phyloP scores from a whole-genome alignment of 1,140 invertebrate genomes.

The Cyclina sinensis region DNA sequence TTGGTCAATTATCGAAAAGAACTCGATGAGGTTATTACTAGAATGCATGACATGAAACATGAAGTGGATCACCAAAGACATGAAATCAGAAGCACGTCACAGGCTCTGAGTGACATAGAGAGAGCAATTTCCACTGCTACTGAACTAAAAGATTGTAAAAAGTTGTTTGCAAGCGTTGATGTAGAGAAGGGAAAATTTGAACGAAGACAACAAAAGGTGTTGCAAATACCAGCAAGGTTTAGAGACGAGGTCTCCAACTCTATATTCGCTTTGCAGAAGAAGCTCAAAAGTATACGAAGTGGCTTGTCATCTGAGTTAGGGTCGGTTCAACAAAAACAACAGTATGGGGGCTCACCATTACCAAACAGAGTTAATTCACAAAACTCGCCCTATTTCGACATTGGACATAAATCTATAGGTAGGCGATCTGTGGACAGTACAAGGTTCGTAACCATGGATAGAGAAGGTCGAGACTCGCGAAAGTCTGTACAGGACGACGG shows the following conservation, averaged over 20 bases:
- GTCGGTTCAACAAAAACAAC: constrained; percentile 5
- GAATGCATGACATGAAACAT: constrained; percentile 37
- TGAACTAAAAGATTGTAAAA: constrained; percentile 53
- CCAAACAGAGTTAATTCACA: not conserved
- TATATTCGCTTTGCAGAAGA: constrained; percentile 19
- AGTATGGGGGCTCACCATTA: constrained; percentile 7
- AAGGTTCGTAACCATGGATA: not conserved
- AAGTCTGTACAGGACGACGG: constrained; percentile 2
- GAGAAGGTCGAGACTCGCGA: not conserved
- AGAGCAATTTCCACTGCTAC: constrained; percentile 36
- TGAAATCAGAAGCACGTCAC: constrained; percentile 30
- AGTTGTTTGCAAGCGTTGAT: constrained; percentile 32
- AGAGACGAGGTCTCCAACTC: constrained; percentile 31
- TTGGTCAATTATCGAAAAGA: constrained; percentile 28
- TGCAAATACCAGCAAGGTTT: constrained; percentile 8
- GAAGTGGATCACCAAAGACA: constrained; percentile 30
- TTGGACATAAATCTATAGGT: not conserved
- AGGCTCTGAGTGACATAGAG: constrained; percentile 45
- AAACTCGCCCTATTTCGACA: not conserved
- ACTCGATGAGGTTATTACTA: constrained; percentile 42
- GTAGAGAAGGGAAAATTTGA: constrained; percentile 29
- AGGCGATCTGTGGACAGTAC: not conserved
- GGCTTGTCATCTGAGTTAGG: not conserved
- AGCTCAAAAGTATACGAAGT: constrained; percentile 16
- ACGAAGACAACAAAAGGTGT: constrained; percentile 42